Evolutionary conservation across 1,140 invertebrate genomes (phyloP).

Genomic region (Camponotus vicinus): DNA sequence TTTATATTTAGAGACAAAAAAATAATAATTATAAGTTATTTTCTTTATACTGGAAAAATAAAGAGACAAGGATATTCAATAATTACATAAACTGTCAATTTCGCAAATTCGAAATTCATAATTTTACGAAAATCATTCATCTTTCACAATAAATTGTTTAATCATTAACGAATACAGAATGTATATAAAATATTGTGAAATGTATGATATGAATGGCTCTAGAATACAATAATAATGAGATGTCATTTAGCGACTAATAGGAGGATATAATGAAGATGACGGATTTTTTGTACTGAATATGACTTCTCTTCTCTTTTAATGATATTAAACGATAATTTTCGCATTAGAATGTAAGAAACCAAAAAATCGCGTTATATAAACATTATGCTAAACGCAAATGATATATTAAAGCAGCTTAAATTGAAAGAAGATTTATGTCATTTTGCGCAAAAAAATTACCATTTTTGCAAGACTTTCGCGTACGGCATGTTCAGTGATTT

Average conservation of each 20-base stretch:
- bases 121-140: not conserved
- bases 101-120: no score
- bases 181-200: not conserved
- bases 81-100: no score
- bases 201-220: not conserved
- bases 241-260: not conserved
- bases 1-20: no score
- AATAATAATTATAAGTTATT: no score
- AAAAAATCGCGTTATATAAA: not conserved
- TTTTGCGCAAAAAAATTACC: slow-evolving; percentile 50
- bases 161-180: not conserved
- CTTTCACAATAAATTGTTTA: not conserved
- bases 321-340: slow-evolving; percentile 13
- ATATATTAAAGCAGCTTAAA: slow-evolving; percentile 14
- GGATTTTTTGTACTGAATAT: not conserved
- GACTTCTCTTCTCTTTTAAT: not conserved
- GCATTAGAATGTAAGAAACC: not conserved
- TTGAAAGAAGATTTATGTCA: slow-evolving; percentile 62
- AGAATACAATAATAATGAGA: not conserved
- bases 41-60: no score
- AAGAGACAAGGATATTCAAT: no score
- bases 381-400: not conserved
- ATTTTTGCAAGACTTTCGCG: slow-evolving; percentile 55
- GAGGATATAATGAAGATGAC: not conserved
- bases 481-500: not conserved